These are phyloP conservation scores for Ibidorhyncha struthersii DNA, from an alignment of 2,113 vertebrate species.

Conservation along the genomic window DNA sequence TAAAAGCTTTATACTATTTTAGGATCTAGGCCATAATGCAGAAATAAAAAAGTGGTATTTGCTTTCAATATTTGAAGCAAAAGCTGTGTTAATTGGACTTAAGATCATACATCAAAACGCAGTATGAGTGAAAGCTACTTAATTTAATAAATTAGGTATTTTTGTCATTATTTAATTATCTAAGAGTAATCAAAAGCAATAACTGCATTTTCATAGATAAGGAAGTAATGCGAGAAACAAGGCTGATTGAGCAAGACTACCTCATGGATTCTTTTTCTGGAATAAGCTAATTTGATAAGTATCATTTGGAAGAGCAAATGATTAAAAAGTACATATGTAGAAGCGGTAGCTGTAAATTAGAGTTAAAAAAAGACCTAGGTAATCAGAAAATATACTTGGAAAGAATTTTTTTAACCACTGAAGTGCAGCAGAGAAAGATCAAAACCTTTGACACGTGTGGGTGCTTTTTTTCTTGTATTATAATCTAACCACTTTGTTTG, in stretches of 20 bases:
- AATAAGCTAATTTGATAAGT: background rate
- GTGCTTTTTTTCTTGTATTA: background rate
- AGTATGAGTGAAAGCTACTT: background rate
- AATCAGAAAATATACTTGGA: background rate
- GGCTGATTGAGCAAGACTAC: background rate
- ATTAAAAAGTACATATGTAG: background rate
- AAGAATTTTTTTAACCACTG: background rate
- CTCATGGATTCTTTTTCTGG: slow-evolving; percentile 3
- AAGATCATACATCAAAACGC: background rate
- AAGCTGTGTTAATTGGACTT: background rate
- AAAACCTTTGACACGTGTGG: background rate
- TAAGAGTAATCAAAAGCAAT: slow-evolving; percentile 19
- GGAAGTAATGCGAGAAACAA: background rate
- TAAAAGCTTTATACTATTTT: background rate
- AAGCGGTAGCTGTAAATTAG: background rate
- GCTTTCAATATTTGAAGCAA: background rate
- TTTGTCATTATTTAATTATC: slow-evolving; percentile 25
- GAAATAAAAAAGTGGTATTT: background rate
- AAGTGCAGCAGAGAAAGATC: background rate
- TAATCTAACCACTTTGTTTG: background rate
- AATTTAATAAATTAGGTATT: slow-evolving; percentile 16
- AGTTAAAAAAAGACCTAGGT: background rate
- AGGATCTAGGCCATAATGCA: background rate
- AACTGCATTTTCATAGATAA: background rate
- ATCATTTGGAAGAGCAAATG: background rate